These are phyloP conservation scores for Onychostruthus taczanowskii DNA, from an alignment of 2,113 vertebrate species.

Conservation along the genomic window DNA sequence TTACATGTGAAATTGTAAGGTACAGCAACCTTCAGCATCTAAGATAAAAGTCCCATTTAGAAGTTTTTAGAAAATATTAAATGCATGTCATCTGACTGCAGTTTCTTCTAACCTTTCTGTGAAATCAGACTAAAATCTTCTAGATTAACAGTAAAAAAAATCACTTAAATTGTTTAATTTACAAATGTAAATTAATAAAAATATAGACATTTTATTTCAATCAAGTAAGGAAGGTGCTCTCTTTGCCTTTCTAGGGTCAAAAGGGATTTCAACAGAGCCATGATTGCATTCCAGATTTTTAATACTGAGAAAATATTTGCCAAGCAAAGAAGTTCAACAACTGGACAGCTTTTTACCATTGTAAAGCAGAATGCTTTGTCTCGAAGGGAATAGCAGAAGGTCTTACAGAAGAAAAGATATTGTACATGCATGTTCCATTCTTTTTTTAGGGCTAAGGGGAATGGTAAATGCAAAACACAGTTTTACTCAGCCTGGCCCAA, in stretches of 20 bases:
- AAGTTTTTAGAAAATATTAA: not conserved
- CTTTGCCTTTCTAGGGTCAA: not conserved
- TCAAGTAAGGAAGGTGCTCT: not conserved
- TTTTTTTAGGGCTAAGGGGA: not conserved
- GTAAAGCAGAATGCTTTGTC: not conserved
- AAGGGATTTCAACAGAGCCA: not conserved
- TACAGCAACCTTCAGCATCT: not conserved
- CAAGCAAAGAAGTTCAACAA: not conserved
- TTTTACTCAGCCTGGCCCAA: not conserved
- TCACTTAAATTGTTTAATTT: not conserved
- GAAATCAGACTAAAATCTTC: not conserved
- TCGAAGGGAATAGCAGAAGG: not conserved
- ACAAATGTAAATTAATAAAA: not conserved
- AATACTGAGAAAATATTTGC: not conserved
- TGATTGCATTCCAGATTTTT: not conserved
- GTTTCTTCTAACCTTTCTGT: not conserved
- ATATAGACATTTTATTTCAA: not conserved
- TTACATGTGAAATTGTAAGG: not conserved
- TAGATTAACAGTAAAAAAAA: not conserved
- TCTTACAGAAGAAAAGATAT: not conserved
- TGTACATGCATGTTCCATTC: rapidly evolving
- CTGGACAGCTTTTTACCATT: not conserved
- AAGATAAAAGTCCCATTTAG: not conserved
- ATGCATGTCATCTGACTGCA: not conserved
- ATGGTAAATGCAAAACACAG: not conserved